These are phyloP conservation scores for Chrosomus eos DNA, from an alignment of 2,797 vertebrate species.

Conservation along the genomic window DNA sequence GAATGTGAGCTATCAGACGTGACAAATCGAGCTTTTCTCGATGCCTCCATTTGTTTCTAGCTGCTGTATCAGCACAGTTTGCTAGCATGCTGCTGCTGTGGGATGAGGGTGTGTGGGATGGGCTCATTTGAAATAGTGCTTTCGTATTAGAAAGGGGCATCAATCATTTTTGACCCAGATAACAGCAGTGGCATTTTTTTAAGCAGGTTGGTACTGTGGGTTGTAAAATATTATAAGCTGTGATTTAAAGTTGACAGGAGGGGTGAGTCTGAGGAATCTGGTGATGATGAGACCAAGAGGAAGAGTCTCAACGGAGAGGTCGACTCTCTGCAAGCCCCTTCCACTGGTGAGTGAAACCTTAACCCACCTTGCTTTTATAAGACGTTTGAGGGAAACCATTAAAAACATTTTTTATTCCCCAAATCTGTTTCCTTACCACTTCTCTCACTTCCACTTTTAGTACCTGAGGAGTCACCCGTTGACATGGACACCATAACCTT, in stretches of 20 bases:
- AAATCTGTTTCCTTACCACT: neutral
- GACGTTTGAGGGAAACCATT: neutral
- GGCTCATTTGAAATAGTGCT: constrained; percentile 1
- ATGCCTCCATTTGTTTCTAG: constrained; percentile 9
- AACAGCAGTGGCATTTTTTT: neutral
- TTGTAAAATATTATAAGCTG: neutral
- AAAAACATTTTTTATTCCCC: neutral
- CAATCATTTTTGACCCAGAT: neutral
- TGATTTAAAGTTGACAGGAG: constrained; percentile 87
- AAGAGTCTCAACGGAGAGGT: constrained; percentile 80
- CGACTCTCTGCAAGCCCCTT: constrained; percentile 77
- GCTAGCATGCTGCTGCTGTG: constrained; percentile 18
- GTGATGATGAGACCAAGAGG: constrained; percentile 92
- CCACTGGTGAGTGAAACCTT: constrained; percentile 72
- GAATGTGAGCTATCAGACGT: neutral
- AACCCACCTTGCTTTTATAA: neutral
- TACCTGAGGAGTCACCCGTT: constrained; percentile 91
- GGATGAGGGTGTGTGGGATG: constrained; percentile 22
- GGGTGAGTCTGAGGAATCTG: constrained; percentile 95
- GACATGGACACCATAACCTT: constrained; percentile 96
- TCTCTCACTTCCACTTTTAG: constrained; percentile 48
- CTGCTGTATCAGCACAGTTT: constrained; percentile 29
- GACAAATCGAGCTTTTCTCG: neutral
- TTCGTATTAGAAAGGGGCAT: neutral
- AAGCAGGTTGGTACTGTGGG: neutral